Evolutionary conservation across 2,113 vertebrate species (phyloP), one percentile per base, ranked within the genome.

Genomic region (Lepus europaeus): DNA sequence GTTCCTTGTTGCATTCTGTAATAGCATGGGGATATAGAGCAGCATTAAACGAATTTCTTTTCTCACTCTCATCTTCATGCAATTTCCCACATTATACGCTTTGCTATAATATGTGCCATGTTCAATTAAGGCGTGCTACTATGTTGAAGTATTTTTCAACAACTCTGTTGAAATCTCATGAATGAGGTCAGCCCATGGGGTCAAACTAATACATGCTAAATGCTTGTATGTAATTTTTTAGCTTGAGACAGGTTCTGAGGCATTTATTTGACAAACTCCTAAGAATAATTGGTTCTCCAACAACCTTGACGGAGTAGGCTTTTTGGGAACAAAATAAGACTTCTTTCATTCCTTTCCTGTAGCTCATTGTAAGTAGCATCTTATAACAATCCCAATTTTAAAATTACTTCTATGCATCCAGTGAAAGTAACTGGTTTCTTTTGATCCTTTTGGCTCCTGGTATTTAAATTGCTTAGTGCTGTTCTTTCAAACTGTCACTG

Each of bases 151-250:
- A 95, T 95, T 98, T 97, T 96, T 93, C 95, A 95, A 66, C 96
- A 95, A 17, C 64, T 97, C 66, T 36, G 82, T 53, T 97, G 73
- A 91, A 94, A 96, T 96, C 70, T 76, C 95, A 76, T 77, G 66
- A 85, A 96, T 97, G 90, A 82, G 74, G 63, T 97, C 83, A 88
- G 88, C 39, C 97, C 87, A 69, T 87, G 27, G 59, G 95, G 84
- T 97, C 93, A 97, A 97, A 96, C 81, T 96, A 97, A 97, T 97
- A 97, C 97, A 97, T 95, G 96, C 96, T 97, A 97, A 97, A 96
- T 96, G 59, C 63, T 96, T 97, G 96, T 97, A 97, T 97, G 94
- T 97, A 53, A 83, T 91, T 82, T 97, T 98, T 97, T 61, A 88
- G 76, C 69, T 93, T 31, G 90, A 95, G 78, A 36, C 39, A 80